Evolutionary conservation across 2,797 vertebrate species (phyloP).

Genomic region (Labroides dimidiatus): DNA sequence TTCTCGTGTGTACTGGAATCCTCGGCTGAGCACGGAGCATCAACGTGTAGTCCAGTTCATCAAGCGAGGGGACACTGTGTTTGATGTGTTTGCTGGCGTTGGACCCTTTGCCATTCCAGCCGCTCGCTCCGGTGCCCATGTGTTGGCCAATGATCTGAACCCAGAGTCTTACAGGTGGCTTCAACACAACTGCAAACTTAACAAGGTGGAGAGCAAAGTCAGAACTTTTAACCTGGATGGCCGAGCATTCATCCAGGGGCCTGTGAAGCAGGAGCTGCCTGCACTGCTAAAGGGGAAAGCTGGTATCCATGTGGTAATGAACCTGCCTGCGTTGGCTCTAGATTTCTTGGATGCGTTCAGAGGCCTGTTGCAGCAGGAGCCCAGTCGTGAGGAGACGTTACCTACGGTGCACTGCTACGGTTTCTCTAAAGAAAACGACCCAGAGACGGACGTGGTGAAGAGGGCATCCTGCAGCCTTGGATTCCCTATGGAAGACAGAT

Average conservation of each 20-base stretch:
- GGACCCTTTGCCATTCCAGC: slow-evolving; percentile 95
- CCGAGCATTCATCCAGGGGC: slow-evolving; percentile 90
- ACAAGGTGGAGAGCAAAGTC: slow-evolving; percentile 90
- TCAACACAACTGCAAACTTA: slow-evolving; percentile 92
- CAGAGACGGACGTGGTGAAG: slow-evolving; percentile 84
- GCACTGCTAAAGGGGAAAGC: slow-evolving; percentile 77
- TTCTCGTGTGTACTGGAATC: slow-evolving; percentile 97
- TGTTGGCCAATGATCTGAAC: slow-evolving; percentile 96
- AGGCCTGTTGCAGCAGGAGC: slow-evolving; percentile 81
- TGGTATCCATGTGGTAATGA: slow-evolving; percentile 92
- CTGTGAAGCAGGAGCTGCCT: slow-evolving; percentile 86
- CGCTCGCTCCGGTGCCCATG: slow-evolving; percentile 86
- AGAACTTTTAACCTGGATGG: slow-evolving; percentile 92
- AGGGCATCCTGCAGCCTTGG: slow-evolving; percentile 85
- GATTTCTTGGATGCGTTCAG: slow-evolving; percentile 92
- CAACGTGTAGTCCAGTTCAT: slow-evolving; percentile 86
- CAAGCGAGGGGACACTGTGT: slow-evolving; percentile 85
- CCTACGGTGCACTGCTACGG: slow-evolving; percentile 93
- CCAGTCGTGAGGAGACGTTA: slow-evolving; percentile 62
- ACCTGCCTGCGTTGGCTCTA: slow-evolving; percentile 92
- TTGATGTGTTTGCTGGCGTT: slow-evolving; percentile 95
- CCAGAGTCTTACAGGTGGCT: slow-evolving; percentile 94
- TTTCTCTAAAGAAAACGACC: slow-evolving; percentile 91
- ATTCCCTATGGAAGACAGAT: slow-evolving; percentile 80
- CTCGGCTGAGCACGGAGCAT: slow-evolving; percentile 94